phyloP scores from a whole-genome alignment of 2,797 vertebrate genomes.

The Varecia variegata region DNA sequence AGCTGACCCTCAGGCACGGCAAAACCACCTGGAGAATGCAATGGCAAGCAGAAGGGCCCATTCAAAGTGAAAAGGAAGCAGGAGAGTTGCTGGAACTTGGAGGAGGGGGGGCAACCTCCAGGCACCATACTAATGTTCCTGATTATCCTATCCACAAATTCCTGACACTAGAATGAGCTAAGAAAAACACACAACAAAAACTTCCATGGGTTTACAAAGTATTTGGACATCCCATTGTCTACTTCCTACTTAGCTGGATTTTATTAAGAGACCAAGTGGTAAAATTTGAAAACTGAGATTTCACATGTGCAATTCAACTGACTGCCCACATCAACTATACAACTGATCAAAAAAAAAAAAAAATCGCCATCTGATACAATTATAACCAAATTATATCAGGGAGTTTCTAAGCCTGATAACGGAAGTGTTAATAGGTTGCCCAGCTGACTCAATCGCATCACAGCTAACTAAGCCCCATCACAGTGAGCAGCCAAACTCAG shows the following conservation, averaged over 20 bases:
- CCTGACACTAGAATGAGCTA: neutral
- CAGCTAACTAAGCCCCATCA: neutral
- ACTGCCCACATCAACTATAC: neutral
- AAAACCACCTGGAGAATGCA: neutral
- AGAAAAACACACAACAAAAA: neutral
- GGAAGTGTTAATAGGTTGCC: neutral
- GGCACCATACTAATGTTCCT: neutral
- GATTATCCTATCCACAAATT: neutral
- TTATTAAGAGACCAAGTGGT: neutral
- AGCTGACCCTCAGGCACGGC: neutral
- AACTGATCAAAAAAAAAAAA: neutral
- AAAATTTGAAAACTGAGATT: neutral
- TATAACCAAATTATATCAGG: neutral
- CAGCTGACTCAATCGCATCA: neutral
- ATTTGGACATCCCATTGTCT: neutral
- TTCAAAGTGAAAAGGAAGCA: neutral
- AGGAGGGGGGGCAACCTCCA: neutral
- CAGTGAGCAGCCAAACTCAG: neutral
- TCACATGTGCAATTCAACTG: neutral
- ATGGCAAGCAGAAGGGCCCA: neutral
- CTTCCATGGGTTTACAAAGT: neutral
- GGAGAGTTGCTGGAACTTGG: neutral
- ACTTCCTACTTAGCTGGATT: neutral
- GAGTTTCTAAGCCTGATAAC: conserved; percentile 4
- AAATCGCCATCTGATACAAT: neutral